Conservation (phyloP, 2,797 vertebrate species). For the Myotis vivesi region DNA sequence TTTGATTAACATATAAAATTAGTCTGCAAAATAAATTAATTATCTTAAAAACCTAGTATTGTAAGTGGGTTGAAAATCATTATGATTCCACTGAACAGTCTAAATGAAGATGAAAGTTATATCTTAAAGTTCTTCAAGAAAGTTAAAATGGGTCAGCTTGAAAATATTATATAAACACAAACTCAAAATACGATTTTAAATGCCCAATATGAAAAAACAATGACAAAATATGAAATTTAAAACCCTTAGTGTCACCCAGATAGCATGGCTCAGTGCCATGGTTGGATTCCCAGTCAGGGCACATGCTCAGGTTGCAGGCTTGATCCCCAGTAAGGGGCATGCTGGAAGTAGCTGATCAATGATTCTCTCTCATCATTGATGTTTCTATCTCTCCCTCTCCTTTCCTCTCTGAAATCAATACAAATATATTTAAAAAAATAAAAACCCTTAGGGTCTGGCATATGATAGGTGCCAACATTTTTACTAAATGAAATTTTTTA, state of each 20-base stretch:
- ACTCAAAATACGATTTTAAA: constrained; percentile 3
- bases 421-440: no score
- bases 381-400: no score
- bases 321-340: no score
- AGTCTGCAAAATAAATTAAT: constrained; percentile 11
- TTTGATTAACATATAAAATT: constrained; percentile 35
- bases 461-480: neutral
- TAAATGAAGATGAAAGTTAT: neutral
- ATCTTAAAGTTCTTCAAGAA: neutral
- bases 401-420: no score
- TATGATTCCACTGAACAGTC: neutral
- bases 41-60: constrained; percentile 30
- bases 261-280: no score
- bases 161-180: constrained; percentile 12
- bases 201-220: neutral
- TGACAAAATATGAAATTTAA: neutral
- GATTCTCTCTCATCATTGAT: no score
- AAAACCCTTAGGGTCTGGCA: neutral
- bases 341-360: no score
- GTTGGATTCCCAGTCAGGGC: no score
- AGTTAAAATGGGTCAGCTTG: neutral
- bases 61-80: constrained; percentile 8
- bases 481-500: neutral
- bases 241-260: neutral
- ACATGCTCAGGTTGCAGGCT: no score